Percentiles rank a stretch among this genome's conserved stretches.
Conservation (phyloP, 1,140 invertebrate species). For the Eupristina koningsbergeri region DNA sequence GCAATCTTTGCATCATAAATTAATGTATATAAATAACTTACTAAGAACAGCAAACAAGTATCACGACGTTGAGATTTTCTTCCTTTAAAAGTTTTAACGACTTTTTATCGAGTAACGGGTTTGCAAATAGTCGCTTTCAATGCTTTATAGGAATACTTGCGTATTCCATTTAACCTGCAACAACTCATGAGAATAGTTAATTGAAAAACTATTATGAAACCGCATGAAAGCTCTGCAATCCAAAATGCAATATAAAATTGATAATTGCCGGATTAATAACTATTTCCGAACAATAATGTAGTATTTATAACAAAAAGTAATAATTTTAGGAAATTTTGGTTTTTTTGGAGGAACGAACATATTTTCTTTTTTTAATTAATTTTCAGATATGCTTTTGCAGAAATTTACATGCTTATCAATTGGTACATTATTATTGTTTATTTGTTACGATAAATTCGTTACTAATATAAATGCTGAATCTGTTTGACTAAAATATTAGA, state of each 20-base stretch:
- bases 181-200: background rate
- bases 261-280: background rate
- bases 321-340: too few species aligned
- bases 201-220: slow-evolving; percentile 20
- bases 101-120: slow-evolving; percentile 25
- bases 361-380: too few species aligned
- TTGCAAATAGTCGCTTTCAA: slow-evolving; percentile 17
- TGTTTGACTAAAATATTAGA: too few species aligned
- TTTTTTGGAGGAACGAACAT: too few species aligned
- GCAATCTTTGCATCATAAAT: slow-evolving; percentile 4
- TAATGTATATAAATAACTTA: slow-evolving; percentile 19
- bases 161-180: background rate
- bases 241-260: background rate
- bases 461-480: too few species aligned
- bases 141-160: slow-evolving; percentile 3
- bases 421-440: too few species aligned
- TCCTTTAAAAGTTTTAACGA: slow-evolving; percentile 27
- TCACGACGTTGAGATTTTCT: background rate
- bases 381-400: too few species aligned
- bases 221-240: background rate
- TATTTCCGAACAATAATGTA: background rate
- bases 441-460: too few species aligned
- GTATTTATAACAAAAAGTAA: too few species aligned
- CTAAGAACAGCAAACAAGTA: background rate
- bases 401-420: too few species aligned